Evolutionary conservation across 2,113 vertebrate genomes (phyloP), one percentile per base, ranked within the genome.

Genomic region (Osmerus mordax): DNA sequence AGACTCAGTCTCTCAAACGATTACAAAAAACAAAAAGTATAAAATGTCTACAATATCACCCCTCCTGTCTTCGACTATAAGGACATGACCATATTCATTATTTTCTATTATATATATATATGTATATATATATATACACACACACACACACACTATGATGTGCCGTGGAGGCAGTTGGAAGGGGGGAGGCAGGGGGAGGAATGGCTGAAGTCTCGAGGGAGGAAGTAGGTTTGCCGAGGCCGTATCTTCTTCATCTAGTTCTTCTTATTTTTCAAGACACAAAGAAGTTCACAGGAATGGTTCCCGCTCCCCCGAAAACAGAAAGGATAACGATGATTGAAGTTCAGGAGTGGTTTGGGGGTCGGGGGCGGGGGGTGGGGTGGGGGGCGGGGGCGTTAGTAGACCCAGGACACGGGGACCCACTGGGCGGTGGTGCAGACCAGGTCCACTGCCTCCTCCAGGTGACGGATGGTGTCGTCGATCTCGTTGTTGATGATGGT

Each of bases 401-500:
- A 96, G 87, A 96, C 95, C 95, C 95, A 96, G 89, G 95, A 96
- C 79, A 96, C 95, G 0, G 95, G 95, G 82, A 96, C 95, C 95
- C 95, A 96, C 89, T 96, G 95, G 2, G 93, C 90, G 68, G 95
- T 94, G 85, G 93, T 94, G 90, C 93, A 95, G 89, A 96, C 94
- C 77, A 95, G 93, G 91, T 96, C 93, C 62, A 96, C 95, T 74
- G 95, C 95, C 91, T 96, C 95, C 90, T 96, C 95, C 91, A 96
- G 91, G 86, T 94, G 94, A 86, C 93, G 94, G 92, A 96, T 96
- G 84, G 95, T 96, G 91, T 96, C 95, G 88, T 96, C 95, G 63
- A 96, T 96, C 90, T 96, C 95, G 72, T 96, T 96, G 94, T 96
- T 96, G 93, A 96, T 95, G 92, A 96, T 94, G 85, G 95, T 96